These are phyloP conservation scores for Geotrypetes seraphini DNA, from an alignment of 2,797 vertebrate species.

Conservation along the genomic window DNA sequence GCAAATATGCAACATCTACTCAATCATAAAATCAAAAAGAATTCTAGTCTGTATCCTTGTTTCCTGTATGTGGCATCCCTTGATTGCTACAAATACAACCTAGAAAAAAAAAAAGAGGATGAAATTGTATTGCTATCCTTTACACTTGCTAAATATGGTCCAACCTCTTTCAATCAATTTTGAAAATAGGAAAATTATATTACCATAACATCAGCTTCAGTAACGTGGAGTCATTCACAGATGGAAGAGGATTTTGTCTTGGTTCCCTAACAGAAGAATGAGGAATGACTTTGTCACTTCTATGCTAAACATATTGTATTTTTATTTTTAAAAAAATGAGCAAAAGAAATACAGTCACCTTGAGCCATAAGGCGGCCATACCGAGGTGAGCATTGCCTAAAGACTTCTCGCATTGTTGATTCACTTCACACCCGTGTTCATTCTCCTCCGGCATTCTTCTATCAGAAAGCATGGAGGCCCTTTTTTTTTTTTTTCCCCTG, in stretches of 20 bases:
- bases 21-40: no score
- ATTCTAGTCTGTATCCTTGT: no score
- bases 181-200: conserved; percentile 17
- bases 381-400: conserved; percentile 20
- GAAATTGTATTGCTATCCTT: no score
- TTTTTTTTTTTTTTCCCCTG: no score
- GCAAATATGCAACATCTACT: no score
- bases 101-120: no score
- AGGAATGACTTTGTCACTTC: conserved; percentile 47
- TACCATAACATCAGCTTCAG: conserved; percentile 10
- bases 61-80: no score
- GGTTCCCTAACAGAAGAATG: conserved; percentile 43
- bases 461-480: conserved; percentile 38
- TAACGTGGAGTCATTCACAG: conserved; percentile 40
- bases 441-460: conserved; percentile 43
- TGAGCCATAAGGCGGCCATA: no score
- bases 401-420: conserved; percentile 32
- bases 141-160: no score
- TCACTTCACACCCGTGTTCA: conserved; percentile 39
- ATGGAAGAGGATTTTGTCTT: conserved; percentile 45
- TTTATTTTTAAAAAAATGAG: conserved; percentile 48
- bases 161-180: neutral
- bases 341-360: conserved; percentile 36
- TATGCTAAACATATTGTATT: conserved; percentile 37
- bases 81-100: no score